Evolutionary conservation across 2,888 invertebrate species (phyloP), one percentile per base, ranked within the genome.

Genomic region (Agrochola litura): DNA sequence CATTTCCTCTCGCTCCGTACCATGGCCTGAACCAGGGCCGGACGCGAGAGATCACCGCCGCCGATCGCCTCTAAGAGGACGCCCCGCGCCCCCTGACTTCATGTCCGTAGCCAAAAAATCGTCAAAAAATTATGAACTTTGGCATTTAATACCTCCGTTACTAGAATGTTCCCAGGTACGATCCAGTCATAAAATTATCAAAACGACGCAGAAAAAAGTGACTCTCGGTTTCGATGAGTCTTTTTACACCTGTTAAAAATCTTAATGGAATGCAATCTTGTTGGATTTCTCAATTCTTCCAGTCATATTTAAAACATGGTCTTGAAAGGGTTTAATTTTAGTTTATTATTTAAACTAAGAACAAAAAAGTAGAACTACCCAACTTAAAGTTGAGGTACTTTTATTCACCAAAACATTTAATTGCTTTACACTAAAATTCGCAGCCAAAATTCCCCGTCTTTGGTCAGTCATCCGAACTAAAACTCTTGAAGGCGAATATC

Each of bases 401-500:
- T 37, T 4, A 60, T 61, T n/a, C 8, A 19, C 10, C 8, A 37
- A 41, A 64, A 67, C 41, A 52, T 79, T 54, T 37, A n/a, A 66
- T 54, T 41, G 19, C 58, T 37, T 25, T 1, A 1, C 52, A 60
- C 10, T 37, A 5, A 77, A 82, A 46, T 60, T 19, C 4, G 1
- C 1, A 41, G 25, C 5, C 19, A 30, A 54, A 46, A 52, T 41
- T 52, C 16, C 9, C 14, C 9, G 46, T n/a, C n/a, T 22, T 41
- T 56, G n/a, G 52, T 67, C 49, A 37, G 8, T 43, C 52, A 78
- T 52, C 30, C 56, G 9, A 74, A 74, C 63, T 56, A 43, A 77
- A 68, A 76, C 60, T 67, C 61, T 19, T 25, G 0, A 58, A 58
- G 49, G 30, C 30, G 43, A 81, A 73, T n/a, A n/a, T 67, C 61